Evolutionary conservation across 2,113 vertebrate species (phyloP).

Genomic region (Apodemus sylvaticus): DNA sequence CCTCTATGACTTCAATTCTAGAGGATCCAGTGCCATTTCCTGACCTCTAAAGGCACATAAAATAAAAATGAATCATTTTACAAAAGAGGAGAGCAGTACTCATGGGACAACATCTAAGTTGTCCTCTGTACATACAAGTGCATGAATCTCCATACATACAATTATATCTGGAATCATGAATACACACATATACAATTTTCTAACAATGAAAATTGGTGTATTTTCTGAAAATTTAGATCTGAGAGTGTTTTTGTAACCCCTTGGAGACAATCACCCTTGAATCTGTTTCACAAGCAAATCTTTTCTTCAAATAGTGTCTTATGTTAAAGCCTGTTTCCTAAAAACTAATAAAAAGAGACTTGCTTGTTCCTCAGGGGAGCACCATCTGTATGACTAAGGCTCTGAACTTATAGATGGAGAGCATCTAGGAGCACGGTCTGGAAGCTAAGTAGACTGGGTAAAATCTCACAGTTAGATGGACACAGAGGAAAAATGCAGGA

Average conservation of each 20-base stretch:
- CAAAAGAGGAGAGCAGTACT: background rate
- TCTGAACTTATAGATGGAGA: background rate
- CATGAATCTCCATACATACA: background rate
- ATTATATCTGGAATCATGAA: background rate
- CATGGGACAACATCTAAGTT: background rate
- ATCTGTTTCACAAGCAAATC: background rate
- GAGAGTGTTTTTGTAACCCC: background rate
- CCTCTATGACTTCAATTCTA: background rate
- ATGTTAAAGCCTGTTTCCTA: background rate
- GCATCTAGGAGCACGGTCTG: background rate
- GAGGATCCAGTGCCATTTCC: background rate
- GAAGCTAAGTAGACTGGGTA: background rate
- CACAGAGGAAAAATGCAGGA: background rate
- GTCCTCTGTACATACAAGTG: background rate
- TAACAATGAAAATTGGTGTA: background rate
- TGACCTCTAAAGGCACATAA: background rate
- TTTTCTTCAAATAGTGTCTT: conserved; percentile 3
- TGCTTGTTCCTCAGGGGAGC: background rate
- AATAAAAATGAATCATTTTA: background rate
- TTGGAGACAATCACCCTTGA: background rate
- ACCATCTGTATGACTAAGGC: background rate
- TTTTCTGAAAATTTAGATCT: background rate
- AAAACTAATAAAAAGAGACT: background rate
- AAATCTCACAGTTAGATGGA: background rate
- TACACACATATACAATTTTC: background rate